Evolutionary conservation across 2,888 invertebrate species (phyloP), one percentile per base, ranked within the genome.

Genomic region (Eupithecia insigniata): DNA sequence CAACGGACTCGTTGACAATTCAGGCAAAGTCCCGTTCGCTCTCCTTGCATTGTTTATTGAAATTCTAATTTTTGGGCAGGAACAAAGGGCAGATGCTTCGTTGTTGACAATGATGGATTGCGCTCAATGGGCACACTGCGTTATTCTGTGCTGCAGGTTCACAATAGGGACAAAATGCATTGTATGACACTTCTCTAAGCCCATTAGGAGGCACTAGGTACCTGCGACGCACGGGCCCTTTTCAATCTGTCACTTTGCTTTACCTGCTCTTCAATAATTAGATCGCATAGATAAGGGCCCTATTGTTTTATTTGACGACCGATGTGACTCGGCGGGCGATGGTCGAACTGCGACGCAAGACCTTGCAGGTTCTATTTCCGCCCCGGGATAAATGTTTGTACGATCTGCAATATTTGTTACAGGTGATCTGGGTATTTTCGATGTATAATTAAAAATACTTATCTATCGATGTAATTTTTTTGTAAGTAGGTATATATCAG

Each of bases 11-110:
- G 71, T 74, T 81, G 79, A 82, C 79, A 78, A 78, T 46, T 51
- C 36, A 67, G 68, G 36, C 76, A 36, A 55, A 79, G 83, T 84
- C 82, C 85, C 86, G 82, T 86, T 84, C 75, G 72, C 77, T 82
- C 79, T 83, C 79, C 80, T 82, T 81, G 83, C 78, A 84, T 85
- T 84, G 87, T 88, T 86, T 85, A 89, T 89, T 89, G 86, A 87
- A 84, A 93, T 92, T 92, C 87, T 87, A 92, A 93, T 91, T 92
- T 90, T 86, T 91, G 85, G 88, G 83, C 91, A 92, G 89, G 90
- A 91, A 93, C 92, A 92, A 91, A 84, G 82, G 84, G 85, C 89
- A 89, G 88, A 87, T 90, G 89, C 84, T 81, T 82, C 69, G 75
- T 81, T 83, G 83, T 81, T 88, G 93, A 93, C 93, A 92, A 89